Percentiles rank a stretch among this genome's conserved stretches.
phyloP scores from a whole-genome alignment of 2,888 invertebrate species.

The Clitarchus hookeri region DNA sequence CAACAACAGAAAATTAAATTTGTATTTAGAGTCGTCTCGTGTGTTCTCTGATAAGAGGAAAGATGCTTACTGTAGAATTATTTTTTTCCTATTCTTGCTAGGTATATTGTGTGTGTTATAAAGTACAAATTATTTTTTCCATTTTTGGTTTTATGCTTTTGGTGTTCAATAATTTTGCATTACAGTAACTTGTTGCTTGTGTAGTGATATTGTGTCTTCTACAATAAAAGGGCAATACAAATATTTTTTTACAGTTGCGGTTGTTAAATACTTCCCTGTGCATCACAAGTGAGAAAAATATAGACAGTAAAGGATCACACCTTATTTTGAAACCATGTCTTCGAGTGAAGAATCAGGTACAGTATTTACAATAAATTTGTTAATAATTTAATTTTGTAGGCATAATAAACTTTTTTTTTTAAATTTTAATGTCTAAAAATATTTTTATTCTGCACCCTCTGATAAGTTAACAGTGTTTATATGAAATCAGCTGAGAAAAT shows the following conservation, averaged over 20 bases:
- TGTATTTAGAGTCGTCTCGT: no score
- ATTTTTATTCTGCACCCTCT: no score
- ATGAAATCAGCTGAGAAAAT: slow-evolving; percentile 24
- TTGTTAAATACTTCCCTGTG: slow-evolving; percentile 75
- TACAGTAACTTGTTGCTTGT: slow-evolving; percentile 12
- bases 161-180: background rate
- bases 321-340: slow-evolving; percentile 73
- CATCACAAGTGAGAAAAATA: slow-evolving; percentile 75
- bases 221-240: no score
- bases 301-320: slow-evolving; percentile 76
- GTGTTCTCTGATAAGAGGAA: no score
- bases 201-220: no score
- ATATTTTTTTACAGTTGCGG: slow-evolving; percentile 62
- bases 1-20: no score
- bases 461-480: no score
- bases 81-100: no score
- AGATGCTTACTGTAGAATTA: no score
- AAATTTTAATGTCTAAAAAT: no score
- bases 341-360: slow-evolving; percentile 72
- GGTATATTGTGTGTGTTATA: background rate
- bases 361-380: slow-evolving; percentile 10
- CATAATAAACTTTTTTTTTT: no score
- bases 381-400: background rate
- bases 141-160: no score
- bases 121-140: background rate